Base-by-base conservation (phyloP, 2,888 invertebrate species). In the Andrena camellia region DNA sequence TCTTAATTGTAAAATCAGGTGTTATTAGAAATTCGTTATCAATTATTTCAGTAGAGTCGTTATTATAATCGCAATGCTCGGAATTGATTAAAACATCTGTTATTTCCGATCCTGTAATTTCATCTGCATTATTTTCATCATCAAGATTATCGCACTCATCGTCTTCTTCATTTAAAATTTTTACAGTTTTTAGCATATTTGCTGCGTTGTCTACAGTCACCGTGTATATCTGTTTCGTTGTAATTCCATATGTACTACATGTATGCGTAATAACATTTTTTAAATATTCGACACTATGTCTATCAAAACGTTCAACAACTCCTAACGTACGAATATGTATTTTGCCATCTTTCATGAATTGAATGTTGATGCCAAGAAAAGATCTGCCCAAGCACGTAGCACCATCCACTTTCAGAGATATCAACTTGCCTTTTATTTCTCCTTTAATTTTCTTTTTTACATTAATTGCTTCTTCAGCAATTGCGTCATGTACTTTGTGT, bases 331-430 rank as follows among this genome's bases (percentile, higher is more conserved):
- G 59, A 59, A 59, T 26, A 29, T 59, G 59, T 59, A 59, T 23
- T 59, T 59, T 59, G n/a, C 59, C 59, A 26, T 59, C 29, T 59
- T 59, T 59, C n/a, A 59, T 59, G 26, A 59, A 59, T 59, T 59
- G 26, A 26, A 17, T 59, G 2, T 59, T 59, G 26, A 59, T 59
- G 26, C 59, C 59, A 26, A 59, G 29, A 59, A 59, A 59, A 8
- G 17, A 59, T 29, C 59, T 59, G 26, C 35, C 59, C 29, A 26
- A 26, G 59, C 59, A 59, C 13, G 59, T 59, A 26, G 17, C 59
- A 26, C 26, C 29, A 59, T 59, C 59, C 26, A 59, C 59, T 20
- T 59, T 59, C 6, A 59, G 59, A 26, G 26, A 59, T 59, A 26
- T 59, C 26, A 59, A 59, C 13, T 59, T 59, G 59, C 29, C 29